Evolutionary conservation across 2,888 invertebrate genomes (phyloP).

Genomic region (Drepanosiphum platanoidis): DNA sequence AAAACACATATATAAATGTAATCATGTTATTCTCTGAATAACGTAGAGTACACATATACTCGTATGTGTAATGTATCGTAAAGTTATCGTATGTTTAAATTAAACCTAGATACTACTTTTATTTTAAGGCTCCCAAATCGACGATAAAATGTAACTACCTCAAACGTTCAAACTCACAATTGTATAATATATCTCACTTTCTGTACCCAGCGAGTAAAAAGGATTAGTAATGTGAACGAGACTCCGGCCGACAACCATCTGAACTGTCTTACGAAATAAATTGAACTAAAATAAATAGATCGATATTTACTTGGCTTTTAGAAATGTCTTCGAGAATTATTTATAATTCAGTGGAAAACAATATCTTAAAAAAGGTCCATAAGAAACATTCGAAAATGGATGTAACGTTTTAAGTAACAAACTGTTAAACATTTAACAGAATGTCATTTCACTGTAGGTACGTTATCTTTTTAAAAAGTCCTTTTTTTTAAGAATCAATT

Average conservation of each 20-base stretch:
- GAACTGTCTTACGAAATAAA: background rate
- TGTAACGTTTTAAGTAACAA: background rate
- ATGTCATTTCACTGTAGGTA: background rate
- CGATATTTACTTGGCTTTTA: background rate
- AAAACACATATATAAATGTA: too few relatives aligned
- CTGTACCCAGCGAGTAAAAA: background rate
- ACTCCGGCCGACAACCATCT: constrained; percentile 6
- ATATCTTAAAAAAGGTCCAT: background rate
- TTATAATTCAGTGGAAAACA: background rate
- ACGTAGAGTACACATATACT: too few relatives aligned
- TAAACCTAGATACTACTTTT: constrained; percentile 4
- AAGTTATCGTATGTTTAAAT: constrained; percentile 14
- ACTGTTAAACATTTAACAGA: background rate
- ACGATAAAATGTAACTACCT: constrained; percentile 33
- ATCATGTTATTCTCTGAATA: too few relatives aligned
- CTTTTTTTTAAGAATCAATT: background rate
- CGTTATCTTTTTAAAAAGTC: background rate
- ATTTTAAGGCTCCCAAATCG: constrained; percentile 28
- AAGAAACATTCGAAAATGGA: background rate
- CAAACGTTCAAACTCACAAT: constrained; percentile 14
- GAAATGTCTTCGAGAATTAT: background rate
- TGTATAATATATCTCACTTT: constrained; percentile 10
- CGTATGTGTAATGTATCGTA: background rate
- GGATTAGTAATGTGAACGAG: constrained; percentile 14
- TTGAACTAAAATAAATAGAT: background rate